Base-by-base conservation (phyloP, 2,797 vertebrate genomes). In the Danio choprae region DNA sequence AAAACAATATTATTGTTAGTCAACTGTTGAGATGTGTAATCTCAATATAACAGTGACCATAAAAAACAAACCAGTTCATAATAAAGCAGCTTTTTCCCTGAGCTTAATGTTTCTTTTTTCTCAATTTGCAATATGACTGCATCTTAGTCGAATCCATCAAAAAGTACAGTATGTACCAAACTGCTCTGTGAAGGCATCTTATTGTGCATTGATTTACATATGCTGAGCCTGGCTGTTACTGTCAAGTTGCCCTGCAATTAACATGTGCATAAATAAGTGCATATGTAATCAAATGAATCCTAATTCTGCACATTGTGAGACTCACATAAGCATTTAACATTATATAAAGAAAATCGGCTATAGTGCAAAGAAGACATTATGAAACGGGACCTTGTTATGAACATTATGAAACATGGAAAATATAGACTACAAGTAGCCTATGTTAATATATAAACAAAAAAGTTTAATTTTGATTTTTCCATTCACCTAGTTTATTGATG, bases 131-230 rank as follows among this genome's bases (percentile, higher is more conserved):
- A 13, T 4, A 20, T 5, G 48, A 41, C 4, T 70, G 36, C 67
- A 70, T 40, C 29, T 46, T 29, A 16, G 56, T 43, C 15, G 18
- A 74, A 62, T 41, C 36, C 13, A 58, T 72, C n/a, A 53, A 53
- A 70, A 20, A n/a, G 18, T n/a, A 58, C 8, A 40, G 1, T 12
- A 7, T 51, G 40, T 18, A 58, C 62, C 18, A 22, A 68, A 50
- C 9, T 63, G 56, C 15, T 59, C 22, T 5, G 53, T 29, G 29
- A 70, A 69, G 56, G n/a, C 46, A 44, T 6, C 4, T 36, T 50
- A 41, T n/a, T 48, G 36, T 64, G 74, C 53, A 60, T 51, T 60
- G 55, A 79, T 51, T 79, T 70, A 16, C 36, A 60, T 70, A 48
- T 56, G 18, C 51, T 58, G 7, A 8, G 20, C 51, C 29, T 58